Percentiles rank a stretch among this genome's conserved stretches.
Conservation (phyloP, 64 coral and sea anemone genomes). For the Anthopleura sola region DNA sequence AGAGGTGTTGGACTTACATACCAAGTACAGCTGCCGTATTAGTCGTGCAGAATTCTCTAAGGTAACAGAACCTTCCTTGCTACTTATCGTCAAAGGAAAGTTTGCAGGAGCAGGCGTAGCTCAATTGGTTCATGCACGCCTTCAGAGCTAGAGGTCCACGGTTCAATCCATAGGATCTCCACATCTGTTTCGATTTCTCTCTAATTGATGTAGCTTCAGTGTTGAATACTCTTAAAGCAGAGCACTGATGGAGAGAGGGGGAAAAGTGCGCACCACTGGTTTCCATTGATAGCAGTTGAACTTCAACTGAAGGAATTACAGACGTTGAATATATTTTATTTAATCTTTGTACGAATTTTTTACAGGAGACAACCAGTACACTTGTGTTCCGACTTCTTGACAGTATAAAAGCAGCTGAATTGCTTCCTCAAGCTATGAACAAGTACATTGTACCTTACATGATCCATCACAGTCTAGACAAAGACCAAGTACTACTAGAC, state of each 20-base stretch:
- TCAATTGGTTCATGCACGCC: too few relatives aligned
- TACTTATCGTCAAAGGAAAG: too few relatives aligned
- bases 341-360: not conserved
- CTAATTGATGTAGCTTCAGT: too few relatives aligned
- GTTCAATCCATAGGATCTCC: too few relatives aligned
- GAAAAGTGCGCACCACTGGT: too few relatives aligned
- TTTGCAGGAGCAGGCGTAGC: too few relatives aligned
- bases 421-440: conserved; percentile 63
- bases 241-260: too few relatives aligned
- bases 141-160: too few relatives aligned
- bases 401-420: conserved; percentile 73
- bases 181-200: too few relatives aligned
- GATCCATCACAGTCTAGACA: conserved; percentile 61
- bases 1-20: conserved; percentile 62
- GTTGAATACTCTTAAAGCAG: too few relatives aligned
- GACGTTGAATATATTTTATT: not conserved
- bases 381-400: conserved; percentile 91
- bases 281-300: too few relatives aligned
- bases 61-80: conserved; percentile 11
- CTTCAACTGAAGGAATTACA: too few relatives aligned
- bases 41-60: conserved; percentile 67
- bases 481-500: conserved; percentile 64
- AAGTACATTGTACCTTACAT: conserved; percentile 80
- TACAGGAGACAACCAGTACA: conserved; percentile 71
- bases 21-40: conserved; percentile 82